Evolutionary conservation across 2,113 vertebrate species (phyloP), one percentile per base, ranked within the genome.

Genomic region (Notechis scutatus): DNA sequence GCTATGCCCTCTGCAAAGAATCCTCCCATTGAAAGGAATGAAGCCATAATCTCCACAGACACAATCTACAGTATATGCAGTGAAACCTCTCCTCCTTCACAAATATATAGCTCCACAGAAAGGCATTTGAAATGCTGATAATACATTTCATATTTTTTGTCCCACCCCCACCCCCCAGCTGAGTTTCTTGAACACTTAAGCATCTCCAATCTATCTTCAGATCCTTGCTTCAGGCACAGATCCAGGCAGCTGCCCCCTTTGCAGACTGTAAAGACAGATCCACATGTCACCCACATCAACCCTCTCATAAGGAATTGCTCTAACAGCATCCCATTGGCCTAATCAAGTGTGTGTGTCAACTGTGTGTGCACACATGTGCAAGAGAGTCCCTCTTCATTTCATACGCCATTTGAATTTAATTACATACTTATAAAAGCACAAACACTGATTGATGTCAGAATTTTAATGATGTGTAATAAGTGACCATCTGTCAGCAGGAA

Each of bases 401-500:
- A 91, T n/a, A 59, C 54, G 56, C 56, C 0, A 92, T 90, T 95
- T 89, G 90, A 92, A 92, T 91, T 91, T 95, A 93, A 95, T 10
- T 42, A 95, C 0, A 64, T 95, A 95, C 95, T 95, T 96, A 94
- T 55, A 93, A 93, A 96, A 95, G 88, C 86, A 94, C 45, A 94
- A 88, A 94, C 95, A 42, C 21, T 98, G 97, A 98, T 97, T 97
- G 97, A 97, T 97, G 97, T 97, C 97, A 96, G 97, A 97, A 97
- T 97, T 97, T 98, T 98, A 98, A 98, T 98, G 97, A 97, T 95
- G 95, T 96, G 96, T 98, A 98, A 97, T 98, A 98, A 98, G 97
- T 97, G 97, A 97, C 98, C 98, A 99, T 98, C 98, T 98, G 98
- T 97, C 97, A 96, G 95, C 92, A 97, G 97, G 95, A 97, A 96